Evolutionary conservation across 1,140 invertebrate genomes (phyloP), one percentile per base, ranked within the genome.

Genomic region (Aradophagus sp.): DNA sequence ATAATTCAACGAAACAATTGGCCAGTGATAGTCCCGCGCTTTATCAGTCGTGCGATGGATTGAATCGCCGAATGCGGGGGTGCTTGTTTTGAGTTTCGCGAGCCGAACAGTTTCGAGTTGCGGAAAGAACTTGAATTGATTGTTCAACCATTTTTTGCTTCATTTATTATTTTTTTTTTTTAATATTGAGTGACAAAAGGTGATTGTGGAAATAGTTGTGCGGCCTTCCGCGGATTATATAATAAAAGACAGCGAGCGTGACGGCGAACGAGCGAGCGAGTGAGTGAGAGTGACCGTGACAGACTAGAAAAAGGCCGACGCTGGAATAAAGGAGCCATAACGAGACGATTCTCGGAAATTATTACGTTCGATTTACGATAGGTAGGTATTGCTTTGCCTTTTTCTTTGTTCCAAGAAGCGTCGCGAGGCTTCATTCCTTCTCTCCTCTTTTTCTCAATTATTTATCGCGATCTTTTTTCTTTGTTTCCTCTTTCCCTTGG

Each of bases 201-300:
- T n/a, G n/a, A n/a, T n/a, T n/a, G 23, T 68, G 47, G 16, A 61
- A 61, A 68, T 61, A 29, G 41, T 53, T 44, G 66, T 56, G 66
- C 42, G 67, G 58, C 58, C 67, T 63, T 69, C 56, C 39, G 38
- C 27, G 31, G 58, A 34, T 70, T 70, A 70, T 70, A 70, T 70
- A 70, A 70, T 62, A 44, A 61, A 47, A 47, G 41, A 55, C 48
- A 29, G 48, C 8, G 19, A 35, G 42, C 12, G 53, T 17, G 32
- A 63, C 35, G 20, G 20, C 26, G 19, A 58, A 5, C 26, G 19
- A 58, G 8, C 32, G 42, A 44, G 29, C 23, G 31, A 48, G 16
- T 56, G 35, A 53, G 63, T 52, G 35, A 63, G 39, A 69, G 41
- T 44, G 47, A 55, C 35, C 41, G 29, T 52, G 39, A 62, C 48